Evolutionary conservation across 2,113 vertebrate genomes (phyloP), one percentile per base, ranked within the genome.

Genomic region (Sinocyclocheilus maitianheensis): DNA sequence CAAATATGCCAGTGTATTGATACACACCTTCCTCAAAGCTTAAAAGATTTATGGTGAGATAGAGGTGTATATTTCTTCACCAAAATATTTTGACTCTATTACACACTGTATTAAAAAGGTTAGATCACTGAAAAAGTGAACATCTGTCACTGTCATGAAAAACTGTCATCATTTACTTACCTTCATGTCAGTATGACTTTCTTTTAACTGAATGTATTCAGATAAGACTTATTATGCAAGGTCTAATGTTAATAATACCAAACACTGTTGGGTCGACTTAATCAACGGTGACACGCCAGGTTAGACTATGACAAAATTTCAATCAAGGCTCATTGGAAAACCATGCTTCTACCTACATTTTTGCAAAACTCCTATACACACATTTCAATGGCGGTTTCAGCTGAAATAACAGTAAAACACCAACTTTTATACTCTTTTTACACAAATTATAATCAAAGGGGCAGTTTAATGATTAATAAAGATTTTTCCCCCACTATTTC

Each of bases 11-110:
- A 55, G 46, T 37, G 11, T 16, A 85, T 55, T 13, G 24, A 83
- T 81, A 6, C 43, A 81, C 40, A 69, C 30, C 34, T 74, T 81
- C 69, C 37, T 60, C 8, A 48, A 82, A 83, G 58, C 46, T 77
- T 69, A 60, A 34, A 85, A 43, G 78, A 24, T 30, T 84, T 62
- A 40, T 63, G 69, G 8, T 53, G 51, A 55, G 76, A 77, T 26
- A 77, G 75, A 77, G 40, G 22, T 53, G 9, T 16, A 74, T 43
- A 40, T 74, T 74, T 74, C 18, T 11, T n/a, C 34, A 53, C n/a
- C 18, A 71, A 24, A 43, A 53, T 85, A 67, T 78, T 24, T 16
- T 22, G 7, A 22, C 74, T 63, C 18, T 20, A 43, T 67, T 78
- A 78, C 53, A 37, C 22, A 60, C 24, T 78, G 18, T 22, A n/a